Percentiles rank a stretch among this genome's conserved stretches.
Evolutionary conservation across 2,888 invertebrate species (phyloP).

Genomic region (Antheraea assamensis): DNA sequence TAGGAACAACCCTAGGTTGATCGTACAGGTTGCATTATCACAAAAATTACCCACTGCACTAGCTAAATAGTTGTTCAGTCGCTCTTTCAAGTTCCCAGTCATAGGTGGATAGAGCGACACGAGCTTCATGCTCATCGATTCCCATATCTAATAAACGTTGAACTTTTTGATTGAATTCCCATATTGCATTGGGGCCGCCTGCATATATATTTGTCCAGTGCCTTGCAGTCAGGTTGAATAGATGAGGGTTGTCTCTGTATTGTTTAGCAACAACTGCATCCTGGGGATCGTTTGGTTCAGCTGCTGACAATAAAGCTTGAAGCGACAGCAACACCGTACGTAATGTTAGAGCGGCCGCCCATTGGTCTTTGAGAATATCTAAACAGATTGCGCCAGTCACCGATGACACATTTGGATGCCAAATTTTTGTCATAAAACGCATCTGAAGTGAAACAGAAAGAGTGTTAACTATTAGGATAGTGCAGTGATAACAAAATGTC

Average conservation of each 20-base stretch:
- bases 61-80: conserved; percentile 85
- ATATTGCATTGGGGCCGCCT: conserved; percentile 83
- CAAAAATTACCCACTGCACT: conserved; percentile 32
- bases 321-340: conserved; percentile 97
- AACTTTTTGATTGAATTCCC: conserved; percentile 94
- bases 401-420: conserved; percentile 99
- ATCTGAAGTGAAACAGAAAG: conserved; percentile 83
- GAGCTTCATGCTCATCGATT: conserved; percentile 92
- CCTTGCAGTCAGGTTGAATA: conserved; percentile 95
- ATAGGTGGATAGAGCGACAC: conserved; percentile 94
- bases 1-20: conserved; percentile 1
- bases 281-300: conserved; percentile 96
- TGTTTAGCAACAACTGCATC: conserved; percentile 99
- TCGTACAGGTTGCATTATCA: conserved; percentile 9
- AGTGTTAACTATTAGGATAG: not conserved
- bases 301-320: conserved; percentile 96
- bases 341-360: conserved; percentile 99
- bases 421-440: conserved; percentile 97
- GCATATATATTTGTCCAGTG: conserved; percentile 99
- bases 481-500: not conserved
- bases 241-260: conserved; percentile 92
- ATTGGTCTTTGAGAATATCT: conserved; percentile 98
- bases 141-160: conserved; percentile 96
- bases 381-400: conserved; percentile 99
- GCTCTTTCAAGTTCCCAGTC: conserved; percentile 97